These are phyloP conservation scores for Archegozetes longisetosus DNA, from an alignment of 1,140 invertebrate species.

Conservation along the genomic window DNA sequence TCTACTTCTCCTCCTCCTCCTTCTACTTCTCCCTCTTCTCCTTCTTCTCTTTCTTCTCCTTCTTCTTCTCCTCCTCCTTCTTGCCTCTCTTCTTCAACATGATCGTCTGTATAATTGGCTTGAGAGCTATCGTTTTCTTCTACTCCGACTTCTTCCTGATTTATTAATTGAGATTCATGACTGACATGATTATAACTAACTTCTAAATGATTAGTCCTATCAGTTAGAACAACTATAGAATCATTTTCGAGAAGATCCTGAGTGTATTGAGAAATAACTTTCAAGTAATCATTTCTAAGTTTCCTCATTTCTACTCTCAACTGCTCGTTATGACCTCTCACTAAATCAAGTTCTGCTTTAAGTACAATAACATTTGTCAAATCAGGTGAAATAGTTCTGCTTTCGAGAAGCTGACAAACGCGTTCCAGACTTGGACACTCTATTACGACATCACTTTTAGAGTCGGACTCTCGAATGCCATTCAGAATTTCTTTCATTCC, in stretches of 20 bases:
- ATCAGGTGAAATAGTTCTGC: slow-evolving; percentile 5
- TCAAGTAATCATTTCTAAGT: slow-evolving; percentile 11
- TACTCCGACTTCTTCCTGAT: too few relatives aligned
- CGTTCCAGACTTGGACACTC: slow-evolving; percentile 20
- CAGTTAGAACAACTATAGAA: not conserved
- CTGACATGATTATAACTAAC: too few relatives aligned
- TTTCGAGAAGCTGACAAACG: slow-evolving; percentile 14
- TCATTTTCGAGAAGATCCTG: slow-evolving; percentile 10
- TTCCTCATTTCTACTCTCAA: slow-evolving; percentile 15
- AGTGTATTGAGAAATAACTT: slow-evolving; percentile 11
- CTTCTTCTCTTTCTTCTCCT: too few relatives aligned
- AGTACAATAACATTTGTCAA: slow-evolving; percentile 14
- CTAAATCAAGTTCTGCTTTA: slow-evolving; percentile 18
- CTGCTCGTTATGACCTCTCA: slow-evolving; percentile 19
- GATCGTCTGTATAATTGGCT: too few relatives aligned
- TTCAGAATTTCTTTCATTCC: slow-evolving; percentile 20
- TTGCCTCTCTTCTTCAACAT: too few relatives aligned
- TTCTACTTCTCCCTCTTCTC: too few relatives aligned
- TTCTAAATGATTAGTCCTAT: too few relatives aligned
- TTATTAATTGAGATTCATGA: too few relatives aligned
- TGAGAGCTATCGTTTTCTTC: too few relatives aligned
- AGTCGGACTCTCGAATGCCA: slow-evolving; percentile 6
- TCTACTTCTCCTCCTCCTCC: too few relatives aligned
- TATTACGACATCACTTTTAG: slow-evolving; percentile 15
- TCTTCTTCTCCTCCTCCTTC: too few relatives aligned